Base-by-base conservation (phyloP, 2,113 vertebrate species). In the Tautogolabrus adspersus region DNA sequence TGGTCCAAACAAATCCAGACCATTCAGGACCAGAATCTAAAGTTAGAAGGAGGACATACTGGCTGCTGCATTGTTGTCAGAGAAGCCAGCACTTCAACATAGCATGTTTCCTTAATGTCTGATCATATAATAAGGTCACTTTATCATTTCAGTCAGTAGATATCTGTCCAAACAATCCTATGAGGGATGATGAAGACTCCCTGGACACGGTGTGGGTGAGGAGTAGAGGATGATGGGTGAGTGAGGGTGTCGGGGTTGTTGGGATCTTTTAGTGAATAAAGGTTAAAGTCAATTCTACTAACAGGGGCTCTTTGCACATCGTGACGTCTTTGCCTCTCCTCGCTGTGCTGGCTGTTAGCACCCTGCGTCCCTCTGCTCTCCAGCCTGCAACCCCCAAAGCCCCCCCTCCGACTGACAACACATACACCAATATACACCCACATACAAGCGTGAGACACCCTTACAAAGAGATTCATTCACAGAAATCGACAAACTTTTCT, bases 281-380 rank as follows among this genome's bases (percentile, higher is more conserved):
- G 85, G 92, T 93, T 91, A 73, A 69, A 67, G 88, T 92, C 89
- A 61, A 76, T 88, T 87, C 59, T 57, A 62, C 77, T 87, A 89
- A 92, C 72, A 72, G 71, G 72, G 61, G 89, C 90, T 92, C 88
- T 93, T 94, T 90, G 91, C 92, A 92, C 91, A 82, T 92, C 88
- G 54, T 30, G 6, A 47, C 10, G 46, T 74, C 75, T 75, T 51
- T 55, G 66, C 51, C 55, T 68, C 60, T 64, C 77, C 77, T 75
- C 55, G 9, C 60, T 70, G 60, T 42, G 66, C 44, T 46, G 5
- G 76, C 47, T 92, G 88, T 92, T 93, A 92, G 86, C 88, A 85
- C 87, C 44, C 82, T 69, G 66, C 61, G 64, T 77, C 77, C 65
- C 80, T 69, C 63, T 60, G 63, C 68, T 75, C 61, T 61, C 16